These are phyloP conservation scores for Empis stercorea DNA, from an alignment of 2,888 invertebrate genomes.

Conservation along the genomic window DNA sequence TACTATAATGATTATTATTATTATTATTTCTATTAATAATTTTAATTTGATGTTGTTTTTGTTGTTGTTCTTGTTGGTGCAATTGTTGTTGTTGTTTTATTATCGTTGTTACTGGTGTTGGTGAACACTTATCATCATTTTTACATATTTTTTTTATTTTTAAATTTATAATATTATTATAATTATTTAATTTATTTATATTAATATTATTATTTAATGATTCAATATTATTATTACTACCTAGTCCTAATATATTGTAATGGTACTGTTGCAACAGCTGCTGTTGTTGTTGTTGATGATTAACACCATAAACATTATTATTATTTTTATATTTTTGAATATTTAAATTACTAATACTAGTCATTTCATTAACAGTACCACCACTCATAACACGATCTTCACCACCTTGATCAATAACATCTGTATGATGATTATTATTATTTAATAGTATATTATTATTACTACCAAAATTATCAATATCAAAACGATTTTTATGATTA, in stretches of 20 bases:
- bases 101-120: not conserved
- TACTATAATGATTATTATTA: not conserved
- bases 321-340: slow-evolving; percentile 3
- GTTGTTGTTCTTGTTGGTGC: too few species aligned
- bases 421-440: not conserved
- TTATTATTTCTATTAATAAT: not conserved
- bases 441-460: not conserved
- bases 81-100: not conserved
- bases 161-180: not conserved
- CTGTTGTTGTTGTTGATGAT: not conserved
- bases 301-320: not conserved
- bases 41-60: not conserved
- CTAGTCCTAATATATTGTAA: not conserved
- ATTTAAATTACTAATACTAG: slow-evolving; percentile 16
- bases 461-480: slow-evolving; percentile 1
- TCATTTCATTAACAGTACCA: slow-evolving; percentile 15
- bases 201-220: not conserved
- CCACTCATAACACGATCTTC: slow-evolving; percentile 13
- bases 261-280: not conserved
- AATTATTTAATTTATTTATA: not conserved
- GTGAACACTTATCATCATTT: not conserved
- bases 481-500: slow-evolving; percentile 3
- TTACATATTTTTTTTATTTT: not conserved
- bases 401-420: not conserved
- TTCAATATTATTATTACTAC: not conserved